Conservation (phyloP, 2,113 vertebrate species). For the Notiomystis cincta region DNA sequence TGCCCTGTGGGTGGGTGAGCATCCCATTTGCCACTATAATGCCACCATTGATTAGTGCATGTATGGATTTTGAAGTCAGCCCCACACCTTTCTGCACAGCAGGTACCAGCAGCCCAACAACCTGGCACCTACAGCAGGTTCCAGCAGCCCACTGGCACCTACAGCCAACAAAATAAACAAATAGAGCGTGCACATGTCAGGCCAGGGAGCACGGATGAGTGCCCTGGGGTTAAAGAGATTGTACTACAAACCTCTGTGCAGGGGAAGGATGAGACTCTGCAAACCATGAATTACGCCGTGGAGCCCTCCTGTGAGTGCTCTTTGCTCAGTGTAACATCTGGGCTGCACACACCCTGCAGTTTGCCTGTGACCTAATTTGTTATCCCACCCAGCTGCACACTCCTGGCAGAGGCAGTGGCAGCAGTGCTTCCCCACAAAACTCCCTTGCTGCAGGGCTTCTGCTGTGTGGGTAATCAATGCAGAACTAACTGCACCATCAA, state of each 20-base stretch:
- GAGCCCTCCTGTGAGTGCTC: background rate
- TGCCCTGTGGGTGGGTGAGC: background rate
- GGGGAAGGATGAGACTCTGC: background rate
- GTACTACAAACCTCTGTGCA: background rate
- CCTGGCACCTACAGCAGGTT: background rate
- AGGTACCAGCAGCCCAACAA: background rate
- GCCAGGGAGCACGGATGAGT: background rate
- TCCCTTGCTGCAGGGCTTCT: background rate
- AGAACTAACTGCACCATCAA: background rate
- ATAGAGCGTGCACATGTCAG: background rate
- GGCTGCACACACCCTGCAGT: background rate
- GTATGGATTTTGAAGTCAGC: background rate
- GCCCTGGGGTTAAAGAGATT: background rate
- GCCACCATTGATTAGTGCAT: background rate
- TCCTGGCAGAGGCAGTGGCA: background rate
- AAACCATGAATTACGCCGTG: background rate
- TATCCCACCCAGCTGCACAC: accelerated
- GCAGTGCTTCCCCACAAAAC: background rate
- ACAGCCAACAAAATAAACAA: background rate
- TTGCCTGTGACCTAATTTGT: background rate
- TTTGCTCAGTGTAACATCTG: accelerated
- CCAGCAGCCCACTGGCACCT: background rate
- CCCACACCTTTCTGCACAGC: background rate
- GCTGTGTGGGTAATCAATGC: background rate
- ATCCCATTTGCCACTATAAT: background rate